A percentile compares a stretch with the other conserved stretches of the same genome.
phyloP scores from a whole-genome alignment of 2,113 vertebrate genomes.

The Ammodytes dubius region DNA sequence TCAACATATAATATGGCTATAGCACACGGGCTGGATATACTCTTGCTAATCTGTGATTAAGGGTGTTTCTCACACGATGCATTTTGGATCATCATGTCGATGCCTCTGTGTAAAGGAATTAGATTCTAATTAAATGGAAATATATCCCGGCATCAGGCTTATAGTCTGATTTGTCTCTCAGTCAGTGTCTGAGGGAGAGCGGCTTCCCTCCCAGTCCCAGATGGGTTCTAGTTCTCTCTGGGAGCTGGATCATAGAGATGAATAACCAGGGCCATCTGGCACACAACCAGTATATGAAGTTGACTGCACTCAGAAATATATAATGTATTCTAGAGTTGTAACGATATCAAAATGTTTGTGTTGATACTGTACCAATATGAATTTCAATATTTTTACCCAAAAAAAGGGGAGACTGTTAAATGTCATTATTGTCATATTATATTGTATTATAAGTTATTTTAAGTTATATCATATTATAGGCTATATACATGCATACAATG shows the following conservation, averaged over 20 bases:
- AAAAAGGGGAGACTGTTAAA: too few relatives aligned
- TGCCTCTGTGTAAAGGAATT: constrained; percentile 1
- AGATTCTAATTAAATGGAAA: constrained; percentile 18
- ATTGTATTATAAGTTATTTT: too few relatives aligned
- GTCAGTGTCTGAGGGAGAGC: not conserved
- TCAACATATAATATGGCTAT: not conserved
- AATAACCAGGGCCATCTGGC: constrained; percentile 32
- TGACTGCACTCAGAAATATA: not conserved
- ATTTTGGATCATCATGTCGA: not conserved
- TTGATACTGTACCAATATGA: not conserved
- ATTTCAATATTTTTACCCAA: too few relatives aligned
- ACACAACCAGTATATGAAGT: not conserved
- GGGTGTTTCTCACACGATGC: not conserved
- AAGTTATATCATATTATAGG: too few relatives aligned
- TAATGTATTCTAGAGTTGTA: not conserved
- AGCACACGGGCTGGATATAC: not conserved
- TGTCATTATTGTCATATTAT: too few relatives aligned
- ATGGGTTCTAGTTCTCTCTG: constrained; percentile 25
- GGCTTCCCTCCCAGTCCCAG: constrained; percentile 17
- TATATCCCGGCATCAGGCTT: not conserved
- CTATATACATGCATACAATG: too few relatives aligned
- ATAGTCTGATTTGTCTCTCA: constrained; percentile 8
- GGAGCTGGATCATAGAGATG: constrained; percentile 16
- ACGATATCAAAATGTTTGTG: too few relatives aligned
- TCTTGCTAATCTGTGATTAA: not conserved